Conservation (phyloP, 1,140 invertebrate species). For the Danaus melanippus region DNA sequence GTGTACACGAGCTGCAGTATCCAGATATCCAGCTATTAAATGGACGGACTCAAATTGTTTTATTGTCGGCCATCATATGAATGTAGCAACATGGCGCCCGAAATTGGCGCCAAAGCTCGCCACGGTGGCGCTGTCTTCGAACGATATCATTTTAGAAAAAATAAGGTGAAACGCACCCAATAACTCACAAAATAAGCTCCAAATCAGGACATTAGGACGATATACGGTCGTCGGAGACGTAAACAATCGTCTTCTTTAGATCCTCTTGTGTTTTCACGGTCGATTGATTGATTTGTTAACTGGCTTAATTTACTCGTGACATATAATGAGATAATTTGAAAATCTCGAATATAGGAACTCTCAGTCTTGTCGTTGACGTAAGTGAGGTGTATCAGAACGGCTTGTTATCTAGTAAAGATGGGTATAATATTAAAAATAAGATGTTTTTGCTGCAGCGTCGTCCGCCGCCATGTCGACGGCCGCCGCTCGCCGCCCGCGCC, state of each 20-base stretch:
- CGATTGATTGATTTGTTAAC: constrained; percentile 36
- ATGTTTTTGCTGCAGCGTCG: neutral
- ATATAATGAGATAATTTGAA: too few relatives aligned
- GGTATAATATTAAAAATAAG: neutral
- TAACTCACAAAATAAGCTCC: neutral
- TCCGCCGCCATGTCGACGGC: constrained; percentile 5
- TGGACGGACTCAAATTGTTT: constrained; percentile 45
- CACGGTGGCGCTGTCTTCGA: constrained; percentile 28
- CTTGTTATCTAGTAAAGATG: constrained; percentile 1
- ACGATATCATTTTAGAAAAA: constrained; percentile 1
- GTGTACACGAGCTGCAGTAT: neutral
- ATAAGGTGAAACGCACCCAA: constrained; percentile 11
- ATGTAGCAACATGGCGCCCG: constrained; percentile 47
- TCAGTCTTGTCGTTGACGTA: constrained; percentile 4
- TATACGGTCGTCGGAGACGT: constrained; percentile 23
- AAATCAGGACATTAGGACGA: constrained; percentile 5
- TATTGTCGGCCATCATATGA: constrained; percentile 54
- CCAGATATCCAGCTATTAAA: constrained; percentile 22
- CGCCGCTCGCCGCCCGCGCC: constrained; percentile 10
- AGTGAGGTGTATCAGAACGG: constrained; percentile 4
- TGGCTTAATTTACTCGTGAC: constrained; percentile 13
- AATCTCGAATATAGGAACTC: too few relatives aligned
- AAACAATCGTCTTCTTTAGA: constrained; percentile 34
- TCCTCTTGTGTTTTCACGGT: constrained; percentile 30
- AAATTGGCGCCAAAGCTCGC: constrained; percentile 47